Evolutionary conservation across 2,113 vertebrate genomes (phyloP).

Genomic region (Charadrius vociferus): DNA sequence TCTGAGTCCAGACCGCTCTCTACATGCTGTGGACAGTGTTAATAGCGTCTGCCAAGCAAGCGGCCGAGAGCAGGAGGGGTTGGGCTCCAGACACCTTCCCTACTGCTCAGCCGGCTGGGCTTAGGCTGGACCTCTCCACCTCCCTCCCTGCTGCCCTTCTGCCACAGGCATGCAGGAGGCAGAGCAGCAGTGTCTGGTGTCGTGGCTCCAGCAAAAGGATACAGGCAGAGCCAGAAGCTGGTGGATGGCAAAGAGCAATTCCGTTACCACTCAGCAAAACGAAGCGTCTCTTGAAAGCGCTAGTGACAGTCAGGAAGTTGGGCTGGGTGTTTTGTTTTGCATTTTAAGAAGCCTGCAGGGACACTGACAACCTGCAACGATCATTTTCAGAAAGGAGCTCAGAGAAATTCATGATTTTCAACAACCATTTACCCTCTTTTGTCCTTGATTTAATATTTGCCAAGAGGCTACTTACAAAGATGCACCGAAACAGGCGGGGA

Average conservation of each 20-base stretch:
- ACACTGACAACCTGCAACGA: not conserved
- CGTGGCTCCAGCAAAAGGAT: not conserved
- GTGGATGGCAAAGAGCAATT: not conserved
- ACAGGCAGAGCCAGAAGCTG: not conserved
- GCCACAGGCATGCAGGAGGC: rapidly evolving
- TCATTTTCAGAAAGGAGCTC: not conserved
- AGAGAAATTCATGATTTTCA: not conserved
- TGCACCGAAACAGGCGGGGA: not conserved
- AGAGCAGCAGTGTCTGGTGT: not conserved
- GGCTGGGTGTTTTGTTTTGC: slow-evolving; percentile 18
- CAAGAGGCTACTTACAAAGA: not conserved
- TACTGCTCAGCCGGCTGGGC: not conserved
- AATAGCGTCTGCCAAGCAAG: not conserved
- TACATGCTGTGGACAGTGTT: not conserved
- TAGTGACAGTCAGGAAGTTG: slow-evolving; percentile 40
- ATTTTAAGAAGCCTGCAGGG: slow-evolving; percentile 34
- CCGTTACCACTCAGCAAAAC: not conserved
- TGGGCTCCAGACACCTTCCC: not conserved
- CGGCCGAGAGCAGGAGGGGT: rapidly evolving
- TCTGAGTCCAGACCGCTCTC: rapidly evolving
- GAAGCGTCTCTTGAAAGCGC: not conserved
- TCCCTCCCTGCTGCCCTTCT: not conserved
- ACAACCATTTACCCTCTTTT: not conserved
- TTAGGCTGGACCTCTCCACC: not conserved
- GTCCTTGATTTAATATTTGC: slow-evolving; percentile 9